Evolutionary conservation across 2,797 vertebrate species (phyloP), one percentile per base, ranked within the genome.

Genomic region (Peromyscus eremicus): DNA sequence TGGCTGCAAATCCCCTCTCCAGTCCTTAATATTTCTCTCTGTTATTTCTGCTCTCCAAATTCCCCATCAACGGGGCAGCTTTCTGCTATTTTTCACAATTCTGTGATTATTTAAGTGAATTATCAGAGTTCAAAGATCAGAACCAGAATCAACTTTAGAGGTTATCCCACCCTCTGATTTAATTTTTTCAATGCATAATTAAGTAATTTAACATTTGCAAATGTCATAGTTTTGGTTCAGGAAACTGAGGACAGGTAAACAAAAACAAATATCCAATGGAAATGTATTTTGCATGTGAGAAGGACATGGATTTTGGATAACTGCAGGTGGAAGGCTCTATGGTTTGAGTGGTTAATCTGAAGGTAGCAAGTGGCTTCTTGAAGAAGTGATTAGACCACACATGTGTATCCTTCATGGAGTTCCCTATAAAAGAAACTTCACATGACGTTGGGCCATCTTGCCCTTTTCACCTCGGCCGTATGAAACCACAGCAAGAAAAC

Each of bases 181-280:
- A 97, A 96, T 89, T 85, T 85, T 5, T 91, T 49, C 29, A 70
- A 81, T 68, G 52, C 52, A 52, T 57, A 10, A 70, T 75, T 4
- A 77, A 93, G 76, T 91, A 49, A 91, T 77, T 84, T 94, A 23
- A 3, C 37, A 92, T 82, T 97, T 89, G 68, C 21, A 71, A 52
- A 86, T 68, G n/a, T 79, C 55, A 12, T 81, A 55, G 85, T 91
- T 97, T 94, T 1, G 52, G n/a, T 62, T 92, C 4, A 25, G 75
- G 23, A 93, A 93, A 82, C 9, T 40, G n/a, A 94, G 12, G 75
- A 57, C 62, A 92, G 49, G 91, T 94, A 43, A 55, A 62, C 17
- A 81, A 66, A 60, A 82, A 13, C 64, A 89, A 49, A 75, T 60
- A 46, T 66, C 21, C 2, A 40, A 34, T 40, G 37, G 64, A 57